Percentiles rank a stretch among this genome's conserved stretches.
Evolutionary conservation across 2,888 invertebrate species (phyloP).

Genomic region (Tinea trinotella): DNA sequence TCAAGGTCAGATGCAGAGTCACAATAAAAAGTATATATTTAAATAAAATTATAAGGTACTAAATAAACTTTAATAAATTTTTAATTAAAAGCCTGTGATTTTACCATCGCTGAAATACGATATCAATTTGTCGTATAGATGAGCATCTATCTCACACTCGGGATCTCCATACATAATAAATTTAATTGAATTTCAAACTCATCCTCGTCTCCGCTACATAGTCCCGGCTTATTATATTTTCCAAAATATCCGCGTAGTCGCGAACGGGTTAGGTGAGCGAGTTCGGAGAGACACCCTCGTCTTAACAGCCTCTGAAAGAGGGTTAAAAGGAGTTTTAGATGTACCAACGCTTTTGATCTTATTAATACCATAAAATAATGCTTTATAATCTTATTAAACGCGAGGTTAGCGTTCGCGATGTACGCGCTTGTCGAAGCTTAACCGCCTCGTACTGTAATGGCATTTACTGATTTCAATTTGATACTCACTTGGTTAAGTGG

Average conservation of each 20-base stretch:
- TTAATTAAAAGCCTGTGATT: conserved; percentile 6
- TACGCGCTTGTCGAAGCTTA: conserved; percentile 50
- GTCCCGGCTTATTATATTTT: conserved; percentile 61
- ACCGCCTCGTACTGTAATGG: conserved; percentile 32
- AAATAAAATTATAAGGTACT: no score
- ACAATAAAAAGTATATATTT: no score
- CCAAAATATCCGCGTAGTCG: conserved; percentile 54
- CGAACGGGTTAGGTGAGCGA: conserved; percentile 45
- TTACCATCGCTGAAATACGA: conserved; percentile 22
- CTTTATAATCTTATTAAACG: conserved; percentile 83
- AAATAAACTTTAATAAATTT: no score
- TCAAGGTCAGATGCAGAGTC: no score
- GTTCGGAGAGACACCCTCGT: conserved; percentile 54
- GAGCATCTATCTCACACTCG: conserved; percentile 58
- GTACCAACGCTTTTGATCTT: conserved; percentile 81
- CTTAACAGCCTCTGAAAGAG: conserved; percentile 66
- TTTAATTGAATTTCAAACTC: conserved; percentile 69
- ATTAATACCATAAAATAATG: conserved; percentile 84
- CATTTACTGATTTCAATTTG: conserved; percentile 53
- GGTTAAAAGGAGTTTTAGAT: conserved; percentile 74
- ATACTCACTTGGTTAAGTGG: neutral
- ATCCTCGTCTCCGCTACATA: conserved; percentile 32
- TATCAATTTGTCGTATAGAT: conserved; percentile 56
- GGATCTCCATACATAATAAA: conserved; percentile 72
- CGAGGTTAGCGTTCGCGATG: conserved; percentile 75